phyloP scores from a whole-genome alignment of 2,797 vertebrate genomes.

The Macropodus opercularis region DNA sequence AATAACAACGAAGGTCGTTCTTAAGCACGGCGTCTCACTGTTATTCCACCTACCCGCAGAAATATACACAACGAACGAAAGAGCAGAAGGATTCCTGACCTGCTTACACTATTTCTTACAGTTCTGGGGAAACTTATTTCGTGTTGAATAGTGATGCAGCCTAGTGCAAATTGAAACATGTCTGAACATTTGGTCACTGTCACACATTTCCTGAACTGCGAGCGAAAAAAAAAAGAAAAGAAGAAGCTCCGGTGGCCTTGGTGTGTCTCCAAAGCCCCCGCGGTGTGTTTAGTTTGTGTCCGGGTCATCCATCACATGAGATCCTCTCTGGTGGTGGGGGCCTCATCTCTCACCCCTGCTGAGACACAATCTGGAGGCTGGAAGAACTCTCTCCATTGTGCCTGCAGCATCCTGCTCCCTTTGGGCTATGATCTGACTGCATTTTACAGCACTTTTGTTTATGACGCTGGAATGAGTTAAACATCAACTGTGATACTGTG shows the following conservation, averaged over 20 bases:
- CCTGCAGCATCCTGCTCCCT: constrained; percentile 58
- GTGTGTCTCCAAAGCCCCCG: constrained; percentile 68
- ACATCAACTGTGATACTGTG: constrained; percentile 9
- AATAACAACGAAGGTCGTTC: constrained; percentile 74
- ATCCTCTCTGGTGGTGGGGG: constrained; percentile 52
- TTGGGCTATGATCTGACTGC: constrained; percentile 31
- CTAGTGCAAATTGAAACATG: constrained; percentile 36
- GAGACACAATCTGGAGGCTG: constrained; percentile 80
- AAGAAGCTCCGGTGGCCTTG: constrained; percentile 63
- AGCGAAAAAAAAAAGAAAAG: neutral
- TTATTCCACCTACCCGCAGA: constrained; percentile 48
- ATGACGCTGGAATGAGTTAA: constrained; percentile 12
- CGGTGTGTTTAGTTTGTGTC: constrained; percentile 64
- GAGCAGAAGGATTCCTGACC: constrained; percentile 31
- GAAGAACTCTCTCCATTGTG: constrained; percentile 63
- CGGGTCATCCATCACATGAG: constrained; percentile 69
- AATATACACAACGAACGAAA: constrained; percentile 29
- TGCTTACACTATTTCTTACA: constrained; percentile 31
- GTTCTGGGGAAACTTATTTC: constrained; percentile 23
- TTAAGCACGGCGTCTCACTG: constrained; percentile 35
- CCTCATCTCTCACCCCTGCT: constrained; percentile 77
- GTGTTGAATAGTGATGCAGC: constrained; percentile 10
- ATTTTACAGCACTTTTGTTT: constrained; percentile 34
- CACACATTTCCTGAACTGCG: constrained; percentile 38
- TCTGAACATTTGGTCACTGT: constrained; percentile 55